Conservation (phyloP, 2,888 invertebrate species). For the Andricus quercusramuli region DNA sequence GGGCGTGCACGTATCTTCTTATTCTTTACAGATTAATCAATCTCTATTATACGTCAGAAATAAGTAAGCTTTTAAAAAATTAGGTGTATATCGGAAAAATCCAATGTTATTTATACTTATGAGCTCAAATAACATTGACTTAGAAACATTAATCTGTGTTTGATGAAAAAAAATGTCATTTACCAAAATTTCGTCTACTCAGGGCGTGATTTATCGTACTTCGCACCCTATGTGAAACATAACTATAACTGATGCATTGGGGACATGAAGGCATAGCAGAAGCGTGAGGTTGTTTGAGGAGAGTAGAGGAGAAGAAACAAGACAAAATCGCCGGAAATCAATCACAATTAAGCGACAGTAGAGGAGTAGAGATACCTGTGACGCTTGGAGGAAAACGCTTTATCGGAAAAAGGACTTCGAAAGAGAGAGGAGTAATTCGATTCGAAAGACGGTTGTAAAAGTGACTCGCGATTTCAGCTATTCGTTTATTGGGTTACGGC, state of each 20-base stretch:
- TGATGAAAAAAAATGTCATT: neutral
- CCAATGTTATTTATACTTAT: too few species aligned
- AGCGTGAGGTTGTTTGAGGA: conserved; percentile 1
- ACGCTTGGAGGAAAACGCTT: conserved; percentile 51
- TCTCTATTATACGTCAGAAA: too few species aligned
- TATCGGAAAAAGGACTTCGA: conserved; percentile 51
- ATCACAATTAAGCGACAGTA: conserved; percentile 38
- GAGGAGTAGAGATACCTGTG: conserved; percentile 24
- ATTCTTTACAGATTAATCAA: neutral
- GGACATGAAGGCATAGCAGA: neutral
- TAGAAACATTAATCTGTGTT: neutral
- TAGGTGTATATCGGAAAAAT: too few species aligned
- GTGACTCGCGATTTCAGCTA: conserved; percentile 34
- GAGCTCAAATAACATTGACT: neutral
- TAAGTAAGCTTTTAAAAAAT: too few species aligned
- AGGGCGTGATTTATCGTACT: neutral
- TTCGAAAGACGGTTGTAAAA: conserved; percentile 34
- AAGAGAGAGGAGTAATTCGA: conserved; percentile 38
- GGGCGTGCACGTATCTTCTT: neutral
- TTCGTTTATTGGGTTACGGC: conserved; percentile 42
- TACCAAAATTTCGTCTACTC: neutral
- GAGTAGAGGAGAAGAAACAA: conserved; percentile 1
- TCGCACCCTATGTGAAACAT: conserved; percentile 1
- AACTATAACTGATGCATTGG: neutral
- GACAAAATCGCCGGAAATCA: conserved; percentile 25